Evolutionary conservation across 2,113 vertebrate genomes (phyloP).

Genomic region (Hippocampus comes): DNA sequence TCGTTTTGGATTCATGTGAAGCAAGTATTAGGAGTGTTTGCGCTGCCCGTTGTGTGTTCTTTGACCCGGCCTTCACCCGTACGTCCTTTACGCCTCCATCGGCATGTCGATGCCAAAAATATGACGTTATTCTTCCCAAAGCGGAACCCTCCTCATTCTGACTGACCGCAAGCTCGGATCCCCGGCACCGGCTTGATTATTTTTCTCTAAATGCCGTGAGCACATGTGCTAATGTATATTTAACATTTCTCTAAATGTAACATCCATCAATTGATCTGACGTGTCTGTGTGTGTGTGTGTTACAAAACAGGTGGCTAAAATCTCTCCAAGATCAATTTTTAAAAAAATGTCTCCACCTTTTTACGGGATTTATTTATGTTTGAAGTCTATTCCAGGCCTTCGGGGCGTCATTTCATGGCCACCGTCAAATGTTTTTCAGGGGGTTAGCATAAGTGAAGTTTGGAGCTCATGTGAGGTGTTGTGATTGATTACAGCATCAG

Average conservation of each 20-base stretch:
- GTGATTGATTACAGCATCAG: too few relatives aligned
- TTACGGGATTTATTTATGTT: slow-evolving; percentile 84
- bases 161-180: not conserved
- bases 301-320: slow-evolving; percentile 33
- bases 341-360: slow-evolving; percentile 4
- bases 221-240: slow-evolving; percentile 19
- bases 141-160: not conserved
- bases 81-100: not conserved
- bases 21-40: not conserved
- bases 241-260: slow-evolving; percentile 9
- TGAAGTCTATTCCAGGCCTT: slow-evolving; percentile 80
- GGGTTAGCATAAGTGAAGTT: slow-evolving; percentile 48
- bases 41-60: not conserved
- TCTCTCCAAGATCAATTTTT: slow-evolving; percentile 16
- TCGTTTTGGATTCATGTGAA: not conserved
- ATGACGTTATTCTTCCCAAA: not conserved
- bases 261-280: not conserved
- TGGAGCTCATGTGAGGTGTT: too few relatives aligned
- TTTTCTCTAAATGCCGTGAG: slow-evolving; percentile 3
- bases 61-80: not conserved
- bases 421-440: slow-evolving; percentile 65
- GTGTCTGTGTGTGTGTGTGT: not conserved
- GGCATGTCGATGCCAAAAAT: not conserved
- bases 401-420: slow-evolving; percentile 76
- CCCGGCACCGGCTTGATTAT: slow-evolving; percentile 13